Evolutionary conservation across 2,888 invertebrate genomes (phyloP).

Genomic region (Pseudeuparius sepicola): DNA sequence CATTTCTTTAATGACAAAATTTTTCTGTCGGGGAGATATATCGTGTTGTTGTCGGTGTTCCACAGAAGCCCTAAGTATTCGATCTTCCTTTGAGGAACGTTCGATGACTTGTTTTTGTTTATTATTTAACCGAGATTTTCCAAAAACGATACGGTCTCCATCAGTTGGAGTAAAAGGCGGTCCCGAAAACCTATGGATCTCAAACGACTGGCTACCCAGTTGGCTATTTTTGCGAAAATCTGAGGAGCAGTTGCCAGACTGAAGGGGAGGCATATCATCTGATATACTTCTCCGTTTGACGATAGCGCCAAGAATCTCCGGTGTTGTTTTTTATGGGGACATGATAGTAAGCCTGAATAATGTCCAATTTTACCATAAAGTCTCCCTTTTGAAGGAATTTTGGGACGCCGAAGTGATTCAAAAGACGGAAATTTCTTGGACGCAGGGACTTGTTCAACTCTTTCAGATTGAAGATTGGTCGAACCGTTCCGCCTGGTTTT

Average conservation of each 20-base stretch:
- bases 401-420: too few relatives aligned
- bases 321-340: too few relatives aligned
- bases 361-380: too few relatives aligned
- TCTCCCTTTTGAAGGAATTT: too few relatives aligned
- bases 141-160: neutral
- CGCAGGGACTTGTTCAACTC: too few relatives aligned
- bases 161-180: neutral
- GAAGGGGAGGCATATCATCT: slow-evolving; percentile 9
- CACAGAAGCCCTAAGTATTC: slow-evolving; percentile 5
- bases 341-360: too few relatives aligned
- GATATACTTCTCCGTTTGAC: slow-evolving; percentile 5
- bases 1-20: too few relatives aligned
- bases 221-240: slow-evolving; percentile 7
- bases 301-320: too few relatives aligned
- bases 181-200: neutral
- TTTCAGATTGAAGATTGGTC: too few relatives aligned
- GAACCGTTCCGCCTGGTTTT: too few relatives aligned
- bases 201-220: slow-evolving; percentile 5
- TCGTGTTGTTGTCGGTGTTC: slow-evolving; percentile 5
- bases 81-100: neutral
- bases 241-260: slow-evolving; percentile 9
- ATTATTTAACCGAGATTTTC: neutral
- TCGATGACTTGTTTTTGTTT: slow-evolving; percentile 3
- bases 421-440: too few relatives aligned
- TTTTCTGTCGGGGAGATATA: slow-evolving; percentile 1